A percentile compares a stretch with the other conserved stretches of the same genome.
phyloP scores from a whole-genome alignment of 2,888 invertebrate species.

The Germaria angustata region DNA sequence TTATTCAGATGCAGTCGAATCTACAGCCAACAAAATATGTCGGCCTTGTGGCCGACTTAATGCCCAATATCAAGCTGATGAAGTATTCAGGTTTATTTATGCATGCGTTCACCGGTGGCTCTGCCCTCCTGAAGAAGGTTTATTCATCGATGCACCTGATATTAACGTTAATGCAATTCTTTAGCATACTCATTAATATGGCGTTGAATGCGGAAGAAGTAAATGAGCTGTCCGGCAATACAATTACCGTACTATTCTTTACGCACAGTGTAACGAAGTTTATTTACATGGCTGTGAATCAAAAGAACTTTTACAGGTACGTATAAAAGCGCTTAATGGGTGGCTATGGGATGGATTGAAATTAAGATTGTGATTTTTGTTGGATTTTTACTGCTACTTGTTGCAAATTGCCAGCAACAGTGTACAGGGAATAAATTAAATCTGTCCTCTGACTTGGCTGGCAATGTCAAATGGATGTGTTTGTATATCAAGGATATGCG shows the following conservation, averaged over 20 bases:
- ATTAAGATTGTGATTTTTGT: conserved; percentile 20
- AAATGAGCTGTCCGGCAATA: conserved; percentile 87
- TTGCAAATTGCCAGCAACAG: conserved; percentile 19
- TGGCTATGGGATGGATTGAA: conserved; percentile 7
- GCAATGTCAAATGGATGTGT: background rate
- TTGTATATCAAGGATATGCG: background rate
- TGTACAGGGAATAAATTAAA: conserved; percentile 46
- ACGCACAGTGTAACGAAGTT: conserved; percentile 88
- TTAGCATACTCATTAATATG: conserved; percentile 85
- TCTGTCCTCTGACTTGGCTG: background rate
- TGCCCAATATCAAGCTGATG: conserved; percentile 91
- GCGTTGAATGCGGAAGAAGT: conserved; percentile 87
- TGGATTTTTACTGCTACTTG: conserved; percentile 42
- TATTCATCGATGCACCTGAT: conserved; percentile 84
- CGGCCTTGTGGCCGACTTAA: conserved; percentile 90
- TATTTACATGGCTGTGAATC: conserved; percentile 86
- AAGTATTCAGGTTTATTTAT: conserved; percentile 88
- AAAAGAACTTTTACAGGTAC: conserved; percentile 88
- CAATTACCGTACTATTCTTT: conserved; percentile 90
- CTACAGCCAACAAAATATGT: conserved; percentile 78
- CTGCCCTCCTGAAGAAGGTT: conserved; percentile 82
- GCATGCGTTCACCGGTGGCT: conserved; percentile 87
- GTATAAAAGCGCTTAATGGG: background rate
- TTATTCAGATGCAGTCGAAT: conserved; percentile 62
- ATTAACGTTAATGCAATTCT: conserved; percentile 83